These are phyloP conservation scores for Molanna angustata DNA, from an alignment of 2,888 invertebrate genomes.

Conservation along the genomic window DNA sequence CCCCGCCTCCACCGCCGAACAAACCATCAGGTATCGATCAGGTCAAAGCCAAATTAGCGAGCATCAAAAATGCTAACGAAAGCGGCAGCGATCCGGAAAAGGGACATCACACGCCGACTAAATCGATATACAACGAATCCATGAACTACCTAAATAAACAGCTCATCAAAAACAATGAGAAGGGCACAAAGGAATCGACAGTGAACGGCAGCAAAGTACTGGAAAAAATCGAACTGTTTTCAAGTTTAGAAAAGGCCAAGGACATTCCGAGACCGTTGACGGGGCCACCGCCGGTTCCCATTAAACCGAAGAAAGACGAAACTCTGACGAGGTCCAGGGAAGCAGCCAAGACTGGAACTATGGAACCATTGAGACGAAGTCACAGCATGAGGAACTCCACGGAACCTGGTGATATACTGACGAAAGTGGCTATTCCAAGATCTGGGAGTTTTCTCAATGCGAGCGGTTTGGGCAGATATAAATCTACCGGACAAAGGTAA, in stretches of 20 bases:
- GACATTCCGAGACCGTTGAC: slow-evolving; percentile 51
- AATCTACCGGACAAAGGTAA: slow-evolving; percentile 67
- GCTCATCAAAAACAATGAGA: slow-evolving; percentile 36
- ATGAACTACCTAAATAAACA: slow-evolving; percentile 43
- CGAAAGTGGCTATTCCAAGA: slow-evolving; percentile 82
- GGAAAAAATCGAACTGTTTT: slow-evolving; percentile 52
- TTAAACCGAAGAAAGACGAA: slow-evolving; percentile 41
- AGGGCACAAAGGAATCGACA: slow-evolving; percentile 48
- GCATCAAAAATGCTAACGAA: slow-evolving; percentile 44
- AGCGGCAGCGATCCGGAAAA: slow-evolving; percentile 53
- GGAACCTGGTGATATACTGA: slow-evolving; percentile 76
- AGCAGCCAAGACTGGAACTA: slow-evolving; percentile 34
- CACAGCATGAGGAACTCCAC: slow-evolving; percentile 52
- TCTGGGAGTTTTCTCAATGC: slow-evolving; percentile 84
- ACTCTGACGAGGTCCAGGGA: slow-evolving; percentile 40
- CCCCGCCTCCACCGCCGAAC: slow-evolving; percentile 43
- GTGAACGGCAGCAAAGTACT: slow-evolving; percentile 53
- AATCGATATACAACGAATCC: slow-evolving; percentile 48
- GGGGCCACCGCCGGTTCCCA: slow-evolving; percentile 50
- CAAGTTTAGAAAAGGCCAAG: slow-evolving; percentile 50
- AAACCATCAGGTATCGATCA: slow-evolving; percentile 54
- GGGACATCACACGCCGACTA: slow-evolving; percentile 48
- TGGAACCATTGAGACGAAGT: slow-evolving; percentile 44
- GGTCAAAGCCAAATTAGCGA: slow-evolving; percentile 58
- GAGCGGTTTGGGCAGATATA: slow-evolving; percentile 72